Evolutionary conservation across 64 coral and sea anemone species (phyloP), one percentile per base, ranked within the genome.

Genomic region (Montipora sp.): DNA sequence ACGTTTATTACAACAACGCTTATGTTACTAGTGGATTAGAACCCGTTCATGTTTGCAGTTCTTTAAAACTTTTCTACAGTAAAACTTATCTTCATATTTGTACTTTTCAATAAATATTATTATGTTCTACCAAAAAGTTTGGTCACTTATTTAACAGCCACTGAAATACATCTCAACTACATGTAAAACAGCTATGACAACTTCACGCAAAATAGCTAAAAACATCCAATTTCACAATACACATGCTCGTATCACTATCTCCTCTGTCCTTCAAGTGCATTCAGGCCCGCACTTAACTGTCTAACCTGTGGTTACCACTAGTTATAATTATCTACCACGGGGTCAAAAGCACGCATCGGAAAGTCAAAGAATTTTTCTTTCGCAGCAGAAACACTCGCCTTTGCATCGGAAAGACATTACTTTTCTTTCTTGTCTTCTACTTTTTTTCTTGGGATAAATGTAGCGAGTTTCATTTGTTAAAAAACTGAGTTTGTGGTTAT

Each of bases 281-380:
- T 87, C 61, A 87, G 83, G 83, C 83, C 59, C 66, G 65, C 63
- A 73, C 83, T 87, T 87, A 24, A 24, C 24, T 27, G 1, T 73
- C 66, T 71, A 87, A 87, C 83, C 63, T 59, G 83, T 87, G 66
- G 83, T 87, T 87, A 87, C 66, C 45, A 87, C 83, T 87, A 87
- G 83, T 50, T 73, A 57, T 57, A 57, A 10, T 57, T 57, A 27
- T 27, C 27, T 27, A 27, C 27, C 27, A 27, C 27, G 27, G 27
- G 27, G 27, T 27, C 27, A 27, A 27, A 27, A 27, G 27, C 27
- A 27, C 27, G 27, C 27, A 27, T 27, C 27, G 27, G 27, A 27
- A 27, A 27, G 27, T 27, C 27, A 27, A 27, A 27, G 27, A 27
- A 27, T 1, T 27, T 27, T 27, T 27, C 27, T 27, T 27, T 27